Evolutionary conservation across 2,888 invertebrate genomes (phyloP), one percentile per base, ranked within the genome.

Genomic region (Lasioglossum morio): DNA sequence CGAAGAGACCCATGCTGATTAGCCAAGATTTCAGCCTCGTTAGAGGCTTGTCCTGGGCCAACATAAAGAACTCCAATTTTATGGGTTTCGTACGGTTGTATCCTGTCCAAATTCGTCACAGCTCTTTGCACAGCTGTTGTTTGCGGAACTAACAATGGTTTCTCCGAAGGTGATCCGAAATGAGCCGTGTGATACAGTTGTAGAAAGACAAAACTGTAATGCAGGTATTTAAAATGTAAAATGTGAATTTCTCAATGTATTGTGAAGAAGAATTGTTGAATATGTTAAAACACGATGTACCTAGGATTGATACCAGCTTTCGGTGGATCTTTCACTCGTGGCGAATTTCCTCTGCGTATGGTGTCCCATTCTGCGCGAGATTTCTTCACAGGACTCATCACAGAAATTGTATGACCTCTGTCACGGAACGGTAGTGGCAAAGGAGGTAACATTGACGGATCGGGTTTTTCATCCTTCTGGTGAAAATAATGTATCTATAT

Each of bases 51-150:
- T 0, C 98, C 98, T 19, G 97, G 97, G 0, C 98, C 98, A 78
- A 99, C 98, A 95, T 99, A 99, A 23, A 99, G 95, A 23, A 99
- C 98, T 30, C 99, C 99, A 91, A 99, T 98, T 96, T 98, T 98
- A 96, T 99, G 99, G 0, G 98, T 98, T 95, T 99, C 99, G 92
- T 98, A 98, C 0, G 99, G 99, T 87, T 98, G 98, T 93, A 99
- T 98, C 87, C 97, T 96, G 95, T 99, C 99, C 82, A 99, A 96
- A 95, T 97, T 96, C 92, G 97, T 97, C 89, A 98, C 96, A 79
- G 97, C 96, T 84, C 97, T 96, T 91, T 96, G 95, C 66, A 95
- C 94, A 77, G 95, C 96, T 95, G 96, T 95, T 96, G 96, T 93
- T 90, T 94, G 95, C 92, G 97, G 96, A 89, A 97, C 96, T 79